These are phyloP conservation scores for Ciconia nigra DNA, from an alignment of 2,797 vertebrate genomes.

Conservation along the genomic window DNA sequence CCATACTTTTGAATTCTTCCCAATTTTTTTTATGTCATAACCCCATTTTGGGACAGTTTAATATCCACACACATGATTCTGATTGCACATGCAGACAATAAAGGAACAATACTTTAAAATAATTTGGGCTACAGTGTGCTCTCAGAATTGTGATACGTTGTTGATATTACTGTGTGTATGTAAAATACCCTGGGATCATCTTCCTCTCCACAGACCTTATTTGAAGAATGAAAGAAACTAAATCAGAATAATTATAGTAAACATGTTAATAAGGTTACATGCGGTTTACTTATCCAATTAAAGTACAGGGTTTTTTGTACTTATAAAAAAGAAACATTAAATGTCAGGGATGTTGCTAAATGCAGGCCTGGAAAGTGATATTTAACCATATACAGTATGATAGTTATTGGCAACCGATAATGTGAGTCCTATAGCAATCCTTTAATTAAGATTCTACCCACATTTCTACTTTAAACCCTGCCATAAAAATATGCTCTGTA, in stretches of 20 bases:
- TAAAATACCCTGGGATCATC: background rate
- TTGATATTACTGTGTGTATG: background rate
- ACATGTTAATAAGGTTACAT: background rate
- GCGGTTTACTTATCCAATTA: background rate
- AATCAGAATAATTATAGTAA: background rate
- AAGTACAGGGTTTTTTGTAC: constrained; percentile 13
- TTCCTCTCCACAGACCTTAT: background rate
- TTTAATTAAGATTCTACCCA: constrained; percentile 69
- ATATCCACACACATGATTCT: background rate
- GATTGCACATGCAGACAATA: background rate
- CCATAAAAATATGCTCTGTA: constrained; percentile 60
- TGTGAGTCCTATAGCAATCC: background rate
- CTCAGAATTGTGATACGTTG: background rate
- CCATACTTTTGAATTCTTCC: background rate
- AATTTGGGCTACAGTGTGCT: background rate
- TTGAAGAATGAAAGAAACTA: background rate
- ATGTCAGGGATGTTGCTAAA: constrained; percentile 2
- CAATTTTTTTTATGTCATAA: background rate
- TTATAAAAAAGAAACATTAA: constrained; percentile 41
- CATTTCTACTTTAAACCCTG: constrained; percentile 62
- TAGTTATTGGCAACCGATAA: constrained; percentile 15
- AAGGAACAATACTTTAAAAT: background rate
- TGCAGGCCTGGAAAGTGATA: background rate
- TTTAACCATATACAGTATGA: constrained; percentile 16
- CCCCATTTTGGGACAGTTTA: background rate